Percentiles rank a stretch among this genome's conserved stretches.
These are phyloP conservation scores for Oceanodroma leucorhoa DNA, from an alignment of 2,797 vertebrate genomes.

Conservation along the genomic window DNA sequence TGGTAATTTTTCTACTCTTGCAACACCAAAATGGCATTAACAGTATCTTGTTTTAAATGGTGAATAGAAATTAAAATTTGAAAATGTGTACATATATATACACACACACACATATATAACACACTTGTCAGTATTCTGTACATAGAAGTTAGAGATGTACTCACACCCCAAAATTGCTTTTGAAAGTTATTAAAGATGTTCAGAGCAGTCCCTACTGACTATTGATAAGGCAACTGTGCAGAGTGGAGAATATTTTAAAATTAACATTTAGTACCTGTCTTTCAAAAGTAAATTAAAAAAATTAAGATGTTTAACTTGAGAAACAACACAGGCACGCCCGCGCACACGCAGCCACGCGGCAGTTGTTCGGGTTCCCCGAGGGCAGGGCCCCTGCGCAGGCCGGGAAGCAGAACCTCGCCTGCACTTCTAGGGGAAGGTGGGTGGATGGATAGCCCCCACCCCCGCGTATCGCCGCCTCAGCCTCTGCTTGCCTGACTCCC, in stretches of 20 bases:
- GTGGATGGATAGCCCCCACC: too few species aligned
- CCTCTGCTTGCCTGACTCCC: not conserved
- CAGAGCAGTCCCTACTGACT: not conserved
- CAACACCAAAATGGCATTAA: slow-evolving; percentile 31
- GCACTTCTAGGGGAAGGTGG: fast-evolving
- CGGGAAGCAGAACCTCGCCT: not conserved
- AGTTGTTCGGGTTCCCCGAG: not conserved
- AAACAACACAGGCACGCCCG: not conserved
- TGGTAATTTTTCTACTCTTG: slow-evolving; percentile 20
- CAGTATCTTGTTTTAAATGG: slow-evolving; percentile 47
- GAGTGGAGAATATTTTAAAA: not conserved
- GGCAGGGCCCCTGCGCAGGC: fast-evolving
- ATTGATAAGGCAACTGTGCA: slow-evolving; percentile 44
- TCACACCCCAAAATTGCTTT: not conserved
- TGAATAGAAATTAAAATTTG: not conserved
- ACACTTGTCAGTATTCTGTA: slow-evolving; percentile 1
- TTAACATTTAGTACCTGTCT: slow-evolving; percentile 4
- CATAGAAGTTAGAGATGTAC: not conserved
- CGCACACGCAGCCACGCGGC: not conserved
- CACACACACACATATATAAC: not conserved
- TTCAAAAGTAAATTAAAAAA: not conserved
- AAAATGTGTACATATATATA: not conserved
- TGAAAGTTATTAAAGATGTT: not conserved
- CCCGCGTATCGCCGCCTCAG: not conserved
- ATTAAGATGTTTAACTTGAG: not conserved